Percentiles rank a stretch among this genome's conserved stretches.
Conservation (phyloP, 2,797 vertebrate genomes). For the Etheostoma perlongum region DNA sequence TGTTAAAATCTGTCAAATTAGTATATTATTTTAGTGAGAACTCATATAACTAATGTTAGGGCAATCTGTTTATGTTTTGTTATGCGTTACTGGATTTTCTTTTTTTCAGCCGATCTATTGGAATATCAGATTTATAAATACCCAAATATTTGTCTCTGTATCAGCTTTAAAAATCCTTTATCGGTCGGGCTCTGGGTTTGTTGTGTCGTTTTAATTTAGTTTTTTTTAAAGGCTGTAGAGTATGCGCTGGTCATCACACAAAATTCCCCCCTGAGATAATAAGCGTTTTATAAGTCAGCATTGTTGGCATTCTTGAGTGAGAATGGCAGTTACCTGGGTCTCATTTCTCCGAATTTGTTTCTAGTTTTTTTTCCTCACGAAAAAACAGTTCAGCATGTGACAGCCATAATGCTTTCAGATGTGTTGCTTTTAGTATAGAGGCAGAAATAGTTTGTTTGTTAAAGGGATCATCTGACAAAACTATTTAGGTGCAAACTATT, state of each 20-base stretch:
- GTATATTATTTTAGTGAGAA: too few relatives aligned
- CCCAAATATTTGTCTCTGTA: too few relatives aligned
- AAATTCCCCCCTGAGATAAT: neutral
- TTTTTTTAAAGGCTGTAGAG: neutral
- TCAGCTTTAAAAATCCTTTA: too few relatives aligned
- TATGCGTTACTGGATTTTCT: too few relatives aligned
- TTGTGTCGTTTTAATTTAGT: neutral
- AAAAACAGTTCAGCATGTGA: neutral
- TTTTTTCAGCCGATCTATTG: too few relatives aligned
- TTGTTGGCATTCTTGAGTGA: slow-evolving; percentile 4
- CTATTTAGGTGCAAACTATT: neutral
- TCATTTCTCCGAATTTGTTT: slow-evolving; percentile 3
- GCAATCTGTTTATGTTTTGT: too few relatives aligned
- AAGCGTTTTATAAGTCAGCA: neutral
- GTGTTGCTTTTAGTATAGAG: neutral
- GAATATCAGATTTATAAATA: too few relatives aligned
- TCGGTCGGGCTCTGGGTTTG: neutral
- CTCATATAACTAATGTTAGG: too few relatives aligned
- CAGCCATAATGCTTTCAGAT: neutral
- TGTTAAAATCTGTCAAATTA: too few relatives aligned
- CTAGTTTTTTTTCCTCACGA: neutral
- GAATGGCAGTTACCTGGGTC: neutral
- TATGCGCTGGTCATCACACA: neutral
- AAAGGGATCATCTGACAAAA: neutral
- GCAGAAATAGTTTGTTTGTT: neutral